Conservation (phyloP, 2,797 vertebrate genomes). For the Gymnocypris eckloni region DNA sequence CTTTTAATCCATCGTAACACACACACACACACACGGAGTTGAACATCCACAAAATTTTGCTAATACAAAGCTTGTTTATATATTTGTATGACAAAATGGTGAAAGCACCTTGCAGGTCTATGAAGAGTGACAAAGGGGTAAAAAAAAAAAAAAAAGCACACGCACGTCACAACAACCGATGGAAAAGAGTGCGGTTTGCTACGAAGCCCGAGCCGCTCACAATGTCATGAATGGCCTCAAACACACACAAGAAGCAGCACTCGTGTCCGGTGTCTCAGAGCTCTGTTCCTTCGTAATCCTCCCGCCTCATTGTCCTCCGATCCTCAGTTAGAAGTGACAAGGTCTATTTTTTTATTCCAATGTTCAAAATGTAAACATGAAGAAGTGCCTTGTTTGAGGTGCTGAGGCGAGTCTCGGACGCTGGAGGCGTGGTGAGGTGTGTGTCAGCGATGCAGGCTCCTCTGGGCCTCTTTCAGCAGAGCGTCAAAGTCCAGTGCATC, state of each 20-base stretch:
- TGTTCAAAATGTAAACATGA: slow-evolving; percentile 99
- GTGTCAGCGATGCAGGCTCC: slow-evolving; percentile 95
- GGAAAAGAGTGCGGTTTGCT: slow-evolving; percentile 75
- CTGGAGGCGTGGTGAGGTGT: slow-evolving; percentile 79
- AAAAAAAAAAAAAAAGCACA: slow-evolving; percentile 67
- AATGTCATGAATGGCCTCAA: slow-evolving; percentile 57
- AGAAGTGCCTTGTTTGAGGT: slow-evolving; percentile 97
- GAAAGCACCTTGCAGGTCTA: slow-evolving; percentile 82
- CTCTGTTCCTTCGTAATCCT: slow-evolving; percentile 77
- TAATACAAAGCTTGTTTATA: slow-evolving; percentile 77
- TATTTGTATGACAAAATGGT: slow-evolving; percentile 73
- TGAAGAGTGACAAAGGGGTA: slow-evolving; percentile 67
- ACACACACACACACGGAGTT: slow-evolving; percentile 77
- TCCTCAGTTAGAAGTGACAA: slow-evolving; percentile 75
- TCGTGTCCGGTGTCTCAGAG: slow-evolving; percentile 75
- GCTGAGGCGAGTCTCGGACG: slow-evolving; percentile 82
- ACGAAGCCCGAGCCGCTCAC: slow-evolving; percentile 70
- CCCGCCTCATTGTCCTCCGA: slow-evolving; percentile 64
- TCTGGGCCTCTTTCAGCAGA: slow-evolving; percentile 97
- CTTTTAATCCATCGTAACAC: slow-evolving; percentile 72
- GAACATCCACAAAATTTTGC: slow-evolving; percentile 69
- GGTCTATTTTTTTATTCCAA: slow-evolving; percentile 77
- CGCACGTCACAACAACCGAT: slow-evolving; percentile 78
- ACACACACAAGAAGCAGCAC: slow-evolving; percentile 76
- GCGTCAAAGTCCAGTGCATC: slow-evolving; percentile 99